phyloP scores from a whole-genome alignment of 2,113 vertebrate genomes.

The Salvator merianae region DNA sequence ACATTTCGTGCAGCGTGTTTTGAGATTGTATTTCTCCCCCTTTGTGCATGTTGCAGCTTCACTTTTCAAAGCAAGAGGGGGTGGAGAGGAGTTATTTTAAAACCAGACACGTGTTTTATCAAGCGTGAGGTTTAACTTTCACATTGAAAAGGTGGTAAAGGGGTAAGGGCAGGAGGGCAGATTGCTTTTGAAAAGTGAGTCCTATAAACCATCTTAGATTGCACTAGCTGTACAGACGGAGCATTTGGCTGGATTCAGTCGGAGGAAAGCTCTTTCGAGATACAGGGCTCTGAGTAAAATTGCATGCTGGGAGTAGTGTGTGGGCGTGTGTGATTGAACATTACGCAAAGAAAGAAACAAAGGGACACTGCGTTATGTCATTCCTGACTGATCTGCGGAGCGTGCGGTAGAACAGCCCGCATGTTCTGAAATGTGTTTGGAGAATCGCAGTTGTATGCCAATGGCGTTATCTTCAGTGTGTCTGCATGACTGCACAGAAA shows the following conservation, averaged over 20 bases:
- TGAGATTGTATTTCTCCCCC: not conserved
- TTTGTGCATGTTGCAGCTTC: not conserved
- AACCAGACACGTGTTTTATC: not conserved
- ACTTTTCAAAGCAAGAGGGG: not conserved
- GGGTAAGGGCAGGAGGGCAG: not conserved
- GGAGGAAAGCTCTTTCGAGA: too few relatives aligned
- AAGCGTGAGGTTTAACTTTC: not conserved
- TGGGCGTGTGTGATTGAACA: not conserved
- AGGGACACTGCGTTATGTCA: not conserved
- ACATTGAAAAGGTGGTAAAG: not conserved
- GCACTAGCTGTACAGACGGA: not conserved
- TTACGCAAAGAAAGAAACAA: not conserved
- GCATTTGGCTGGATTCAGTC: not conserved
- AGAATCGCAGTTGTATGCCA: not conserved
- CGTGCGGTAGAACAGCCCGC: not conserved
- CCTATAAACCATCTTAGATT: not conserved
- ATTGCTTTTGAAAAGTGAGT: not conserved
- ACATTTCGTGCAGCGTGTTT: too few relatives aligned
- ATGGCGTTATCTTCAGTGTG: too few relatives aligned
- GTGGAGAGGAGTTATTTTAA: not conserved
- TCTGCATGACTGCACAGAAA: not conserved
- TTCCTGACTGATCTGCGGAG: not conserved
- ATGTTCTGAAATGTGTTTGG: not conserved
- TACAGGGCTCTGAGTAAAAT: not conserved
- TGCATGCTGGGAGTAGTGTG: not conserved